Percentiles rank a stretch among this genome's conserved stretches.
These are phyloP conservation scores for Psophia crepitans DNA, from an alignment of 2,113 vertebrate species.

Conservation along the genomic window DNA sequence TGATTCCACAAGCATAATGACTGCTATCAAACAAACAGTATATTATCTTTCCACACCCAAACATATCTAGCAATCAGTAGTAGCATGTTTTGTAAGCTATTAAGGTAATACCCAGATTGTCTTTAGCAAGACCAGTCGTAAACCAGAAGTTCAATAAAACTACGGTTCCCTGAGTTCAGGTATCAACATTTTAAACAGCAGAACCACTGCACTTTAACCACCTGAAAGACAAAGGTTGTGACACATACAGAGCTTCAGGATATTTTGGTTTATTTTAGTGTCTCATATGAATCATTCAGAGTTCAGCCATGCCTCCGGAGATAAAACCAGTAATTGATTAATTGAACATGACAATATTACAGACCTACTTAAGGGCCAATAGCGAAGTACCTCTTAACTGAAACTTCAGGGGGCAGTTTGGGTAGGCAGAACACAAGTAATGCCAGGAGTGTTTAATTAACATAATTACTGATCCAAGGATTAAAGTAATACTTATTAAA, in stretches of 20 bases:
- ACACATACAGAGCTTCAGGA: not conserved
- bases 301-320: not conserved
- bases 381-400: not conserved
- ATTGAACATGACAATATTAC: not conserved
- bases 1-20: not conserved
- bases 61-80: not conserved
- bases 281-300: not conserved
- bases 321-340: not conserved
- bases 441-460: not conserved
- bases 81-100: not conserved
- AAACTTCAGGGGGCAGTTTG: not conserved
- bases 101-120: not conserved
- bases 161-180: not conserved
- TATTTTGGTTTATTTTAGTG: not conserved
- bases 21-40: not conserved
- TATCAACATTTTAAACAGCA: not conserved
- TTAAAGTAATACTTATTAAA: not conserved
- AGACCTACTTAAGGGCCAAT: not conserved
- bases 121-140: not conserved
- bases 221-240: not conserved
- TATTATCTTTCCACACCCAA: not conserved
- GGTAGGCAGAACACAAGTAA: not conserved
- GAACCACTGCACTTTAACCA: not conserved
- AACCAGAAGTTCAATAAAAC: not conserved
- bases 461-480: not conserved